Evolutionary conservation across 2,797 vertebrate species (phyloP), one percentile per base, ranked within the genome.

Genomic region (Coreius guichenoti): DNA sequence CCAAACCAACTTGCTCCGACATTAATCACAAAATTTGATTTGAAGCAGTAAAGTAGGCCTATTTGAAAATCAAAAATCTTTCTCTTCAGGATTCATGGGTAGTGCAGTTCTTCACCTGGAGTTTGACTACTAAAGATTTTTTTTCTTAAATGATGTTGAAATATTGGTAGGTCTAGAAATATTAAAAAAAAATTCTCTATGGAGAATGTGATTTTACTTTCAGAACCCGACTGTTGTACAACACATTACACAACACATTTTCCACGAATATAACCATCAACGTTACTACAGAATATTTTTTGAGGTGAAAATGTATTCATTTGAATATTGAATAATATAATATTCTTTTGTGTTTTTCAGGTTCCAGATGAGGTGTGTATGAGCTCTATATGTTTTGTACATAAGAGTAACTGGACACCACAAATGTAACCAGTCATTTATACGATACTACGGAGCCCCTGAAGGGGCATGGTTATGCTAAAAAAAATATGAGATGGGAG

Each of bases 281-380:
- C 6, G 21, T 51, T 31, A 31, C 1, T 9, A 33, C 31, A 77
- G 12, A 39, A 26, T 45, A 8, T 79, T 43, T 58, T 39, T 45
- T 61, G 2, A 14, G 5, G 3, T 43, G 11, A 80, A 72, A 29
- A 5, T 39, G 13, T 78, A 6, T 31, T 16, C 6, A 51, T 56
- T 36, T 36, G 11, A 58, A 56, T 29, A 76, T 23, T 56, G 6
- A 63, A 31, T 47, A 13, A 84, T 36, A 11, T 29, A 56, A 39
- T 68, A 21, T 81, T 36, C 12, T 86, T 63, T 63, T 65, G 43
- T 86, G 26, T 88, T 75, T 88, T 90, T 69, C 89, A 90, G 89
- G 87, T 86, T 88, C 88, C 88, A 75, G 69, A 85, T 69, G 63
- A 87, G 86, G 82, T 84, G 47, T 47, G 75, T 80, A 84, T 67